Conservation (phyloP, 2,888 invertebrate species). For the Philaethria dido region DNA sequence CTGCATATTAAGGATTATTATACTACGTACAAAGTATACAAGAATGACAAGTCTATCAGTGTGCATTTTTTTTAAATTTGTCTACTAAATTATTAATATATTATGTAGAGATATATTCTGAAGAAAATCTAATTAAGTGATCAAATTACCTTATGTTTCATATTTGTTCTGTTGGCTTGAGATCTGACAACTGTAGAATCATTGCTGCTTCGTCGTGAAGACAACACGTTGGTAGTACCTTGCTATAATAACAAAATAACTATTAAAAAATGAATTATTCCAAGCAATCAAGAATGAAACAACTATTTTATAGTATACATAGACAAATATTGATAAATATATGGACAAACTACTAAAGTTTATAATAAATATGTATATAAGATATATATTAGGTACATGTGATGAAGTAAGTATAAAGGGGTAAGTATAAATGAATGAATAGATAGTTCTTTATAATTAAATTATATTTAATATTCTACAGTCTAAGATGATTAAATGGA, state of each 20-base stretch:
- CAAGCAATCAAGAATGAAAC: not conserved
- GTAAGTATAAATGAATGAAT: constrained; percentile 2
- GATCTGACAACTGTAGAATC: constrained; percentile 87
- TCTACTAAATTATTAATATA: too few relatives aligned
- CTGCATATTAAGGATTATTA: too few relatives aligned
- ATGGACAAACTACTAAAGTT: not conserved
- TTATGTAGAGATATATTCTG: too few relatives aligned
- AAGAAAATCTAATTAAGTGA: not conserved
- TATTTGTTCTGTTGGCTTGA: constrained; percentile 76
- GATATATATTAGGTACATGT: not conserved
- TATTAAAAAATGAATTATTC: not conserved
- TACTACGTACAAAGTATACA: too few relatives aligned
- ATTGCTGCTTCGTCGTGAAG: constrained; percentile 92
- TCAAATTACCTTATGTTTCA: constrained; percentile 75
- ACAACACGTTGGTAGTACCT: constrained; percentile 88
- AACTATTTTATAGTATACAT: not conserved
- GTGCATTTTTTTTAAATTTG: too few relatives aligned
- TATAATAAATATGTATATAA: not conserved
- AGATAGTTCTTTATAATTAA: not conserved
- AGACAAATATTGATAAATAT: not conserved
- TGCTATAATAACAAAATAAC: constrained; percentile 74
- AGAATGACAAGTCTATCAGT: too few relatives aligned
- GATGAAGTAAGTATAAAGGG: not conserved
- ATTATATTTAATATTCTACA: not conserved
- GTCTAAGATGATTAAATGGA: not conserved